Evolutionary conservation across 2,113 vertebrate species (phyloP).

Genomic region (Corythoichthys haematopterus): DNA sequence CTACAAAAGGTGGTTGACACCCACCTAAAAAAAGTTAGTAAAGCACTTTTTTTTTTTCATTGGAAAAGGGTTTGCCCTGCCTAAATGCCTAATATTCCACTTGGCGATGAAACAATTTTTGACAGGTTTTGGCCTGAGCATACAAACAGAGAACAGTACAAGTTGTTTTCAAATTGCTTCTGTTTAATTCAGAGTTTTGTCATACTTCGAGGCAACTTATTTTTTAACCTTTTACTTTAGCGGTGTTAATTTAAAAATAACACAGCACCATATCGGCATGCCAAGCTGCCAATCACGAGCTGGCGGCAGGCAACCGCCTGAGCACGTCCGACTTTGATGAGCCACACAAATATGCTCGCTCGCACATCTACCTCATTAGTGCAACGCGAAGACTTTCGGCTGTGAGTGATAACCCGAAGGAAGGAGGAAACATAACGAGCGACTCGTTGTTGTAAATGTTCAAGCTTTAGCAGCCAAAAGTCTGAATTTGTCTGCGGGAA

Average conservation of each 20-base stretch:
- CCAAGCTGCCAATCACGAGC: not conserved
- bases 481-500: slow-evolving; percentile 40
- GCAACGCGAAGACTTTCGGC: slow-evolving; percentile 41
- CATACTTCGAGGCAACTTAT: no score
- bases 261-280: not conserved
- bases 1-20: no score
- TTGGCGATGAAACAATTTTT: no score
- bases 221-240: not conserved
- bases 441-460: slow-evolving; percentile 54
- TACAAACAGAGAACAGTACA: no score
- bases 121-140: no score
- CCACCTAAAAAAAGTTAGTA: no score
- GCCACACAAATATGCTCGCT: not conserved
- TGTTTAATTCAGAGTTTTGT: not conserved
- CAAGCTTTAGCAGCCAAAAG: slow-evolving; percentile 47
- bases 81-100: no score
- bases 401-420: slow-evolving; percentile 33
- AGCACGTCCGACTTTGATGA: not conserved
- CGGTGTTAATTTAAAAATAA: slow-evolving; percentile 3
- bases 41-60: no score
- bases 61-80: no score
- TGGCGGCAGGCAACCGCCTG: not conserved
- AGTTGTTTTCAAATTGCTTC: not conserved
- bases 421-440: slow-evolving; percentile 11
- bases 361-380: slow-evolving; percentile 44